These are phyloP conservation scores for Penelope pileata DNA, from an alignment of 2,113 vertebrate species.

Conservation along the genomic window DNA sequence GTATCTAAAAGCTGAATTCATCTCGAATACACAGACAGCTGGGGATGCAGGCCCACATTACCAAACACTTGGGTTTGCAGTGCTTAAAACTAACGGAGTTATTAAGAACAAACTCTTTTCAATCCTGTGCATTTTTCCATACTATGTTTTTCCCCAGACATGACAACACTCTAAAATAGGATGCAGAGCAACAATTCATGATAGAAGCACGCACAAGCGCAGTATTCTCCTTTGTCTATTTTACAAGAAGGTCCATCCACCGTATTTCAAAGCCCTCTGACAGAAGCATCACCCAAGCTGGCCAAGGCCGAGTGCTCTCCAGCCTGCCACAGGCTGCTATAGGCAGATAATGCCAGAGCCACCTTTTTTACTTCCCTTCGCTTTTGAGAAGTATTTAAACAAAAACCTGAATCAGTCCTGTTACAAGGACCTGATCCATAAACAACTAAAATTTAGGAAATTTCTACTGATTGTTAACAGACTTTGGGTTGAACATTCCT, in stretches of 20 bases:
- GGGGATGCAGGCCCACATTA: neutral
- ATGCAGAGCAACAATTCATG: neutral
- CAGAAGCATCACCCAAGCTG: accelerated
- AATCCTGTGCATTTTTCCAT: neutral
- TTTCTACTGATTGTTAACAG: neutral
- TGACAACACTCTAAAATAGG: neutral
- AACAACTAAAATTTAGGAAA: neutral
- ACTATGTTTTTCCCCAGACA: neutral
- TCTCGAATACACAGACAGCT: neutral
- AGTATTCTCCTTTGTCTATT: neutral
- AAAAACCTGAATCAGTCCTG: neutral
- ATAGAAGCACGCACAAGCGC: neutral
- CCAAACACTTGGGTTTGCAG: neutral
- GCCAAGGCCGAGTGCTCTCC: neutral
- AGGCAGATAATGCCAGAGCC: neutral
- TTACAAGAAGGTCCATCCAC: neutral
- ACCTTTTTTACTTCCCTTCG: neutral
- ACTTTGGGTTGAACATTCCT: neutral
- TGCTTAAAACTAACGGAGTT: neutral
- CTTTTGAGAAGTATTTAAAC: neutral
- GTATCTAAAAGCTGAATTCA: neutral
- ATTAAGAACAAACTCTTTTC: neutral
- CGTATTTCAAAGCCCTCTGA: neutral
- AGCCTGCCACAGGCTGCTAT: neutral
- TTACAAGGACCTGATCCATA: neutral